Evolutionary conservation across 2,888 invertebrate genomes (phyloP).

Genomic region (Trissoscelio sp.): DNA sequence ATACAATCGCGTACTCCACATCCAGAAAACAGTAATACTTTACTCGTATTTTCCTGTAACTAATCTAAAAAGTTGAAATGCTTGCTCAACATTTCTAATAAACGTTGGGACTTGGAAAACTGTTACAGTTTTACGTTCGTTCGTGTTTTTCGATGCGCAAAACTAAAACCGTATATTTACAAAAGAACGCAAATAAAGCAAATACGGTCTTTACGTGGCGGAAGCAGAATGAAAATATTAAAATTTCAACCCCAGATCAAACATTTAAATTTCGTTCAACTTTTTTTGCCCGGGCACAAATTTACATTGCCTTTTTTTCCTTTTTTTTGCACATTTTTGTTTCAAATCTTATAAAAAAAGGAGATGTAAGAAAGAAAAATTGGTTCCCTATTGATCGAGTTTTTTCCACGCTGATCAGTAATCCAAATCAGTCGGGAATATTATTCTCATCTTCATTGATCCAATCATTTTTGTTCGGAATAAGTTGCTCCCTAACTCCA

Average conservation of each 20-base stretch:
- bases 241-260: no score
- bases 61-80: not conserved
- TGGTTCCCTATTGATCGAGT: not conserved
- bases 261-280: no score
- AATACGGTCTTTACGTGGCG: no score
- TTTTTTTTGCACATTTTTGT: no score
- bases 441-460: constrained; percentile 8
- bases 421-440: not conserved
- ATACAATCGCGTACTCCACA: not conserved
- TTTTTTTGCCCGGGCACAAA: no score
- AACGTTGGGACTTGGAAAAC: not conserved
- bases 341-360: no score
- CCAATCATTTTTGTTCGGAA: not conserved
- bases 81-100: not conserved
- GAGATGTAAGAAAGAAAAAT: no score
- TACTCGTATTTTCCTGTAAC: not conserved
- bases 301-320: no score
- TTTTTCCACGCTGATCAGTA: not conserved
- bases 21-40: not conserved
- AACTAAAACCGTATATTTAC: not conserved
- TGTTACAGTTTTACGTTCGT: not conserved
- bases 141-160: not conserved
- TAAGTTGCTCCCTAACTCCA: no score
- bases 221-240: no score
- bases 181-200: not conserved